Base-by-base conservation (phyloP, 2,888 invertebrate genomes). In the Sarcophaga carnaria region DNA sequence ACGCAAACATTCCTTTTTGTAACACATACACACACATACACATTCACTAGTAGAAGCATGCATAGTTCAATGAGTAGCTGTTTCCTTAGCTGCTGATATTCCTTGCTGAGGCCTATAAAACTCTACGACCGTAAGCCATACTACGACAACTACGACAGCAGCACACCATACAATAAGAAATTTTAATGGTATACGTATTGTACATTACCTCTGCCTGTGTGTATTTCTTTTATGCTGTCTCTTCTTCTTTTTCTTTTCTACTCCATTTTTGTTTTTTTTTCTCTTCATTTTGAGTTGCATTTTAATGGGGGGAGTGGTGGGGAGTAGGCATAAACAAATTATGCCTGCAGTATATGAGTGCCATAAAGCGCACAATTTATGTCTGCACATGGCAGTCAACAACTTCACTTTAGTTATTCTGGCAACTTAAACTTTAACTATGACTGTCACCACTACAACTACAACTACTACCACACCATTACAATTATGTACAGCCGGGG, bases 331-430 rank as follows among this genome's bases (percentile, higher is more conserved):
- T 83, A 76, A 83, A 83, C 74, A 80, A 83, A 86, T 86, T 83
- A 86, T 80, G 83, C 74, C 80, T 83, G 80, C 78, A 78, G 72
- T 86, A 74, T 80, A 78, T 66, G 83, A 78, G 80, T 37, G 64
- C 37, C 74, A 71, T 60, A 80, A 83, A 80, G 64, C 60, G 64
- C 60, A 80, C 37, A 83, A 80, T 69, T 86, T 83, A 83, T 80
- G 80, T 12, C 17, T 71, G 17, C 70, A 60, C 64, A 27, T 25
- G 47, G 25, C 63, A 74, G 72, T 22, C 70, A 64, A 79, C 63
- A 54, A 54, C 54, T 37, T 37, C 37, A 37, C 37, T 79, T 70
- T 74, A 80, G 74, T 62, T 69, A 12, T 80, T 54, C 54, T 54
- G 54, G 14, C 17, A 17, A 66, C 25, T 81, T 75, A 70, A 75